phyloP scores from a whole-genome alignment of 2,888 invertebrate species.

The Mycalesis mineus region DNA sequence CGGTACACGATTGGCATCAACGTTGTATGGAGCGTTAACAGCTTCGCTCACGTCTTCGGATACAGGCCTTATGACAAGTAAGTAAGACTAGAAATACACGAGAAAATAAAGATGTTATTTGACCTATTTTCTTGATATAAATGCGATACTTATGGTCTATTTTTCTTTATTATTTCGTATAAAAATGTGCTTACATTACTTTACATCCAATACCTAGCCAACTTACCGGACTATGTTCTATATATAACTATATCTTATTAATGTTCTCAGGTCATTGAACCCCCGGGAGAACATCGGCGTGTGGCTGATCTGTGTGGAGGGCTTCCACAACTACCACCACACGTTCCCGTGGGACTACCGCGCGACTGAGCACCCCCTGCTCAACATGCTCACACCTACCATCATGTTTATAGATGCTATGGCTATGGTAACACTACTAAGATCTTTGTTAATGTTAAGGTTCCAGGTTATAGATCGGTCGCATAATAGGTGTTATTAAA shows the following conservation, averaged over 20 bases:
- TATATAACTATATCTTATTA: not conserved
- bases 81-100: constrained; percentile 32
- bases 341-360: constrained; percentile 87
- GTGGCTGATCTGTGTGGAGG: constrained; percentile 84
- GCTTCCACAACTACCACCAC: constrained; percentile 93
- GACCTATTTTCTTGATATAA: too few species aligned
- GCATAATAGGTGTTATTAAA: too few species aligned
- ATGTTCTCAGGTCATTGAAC: constrained; percentile 74
- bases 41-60: constrained; percentile 94
- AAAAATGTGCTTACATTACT: too few species aligned
- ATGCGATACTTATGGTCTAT: too few species aligned
- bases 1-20: constrained; percentile 89
- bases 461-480: too few species aligned
- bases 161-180: too few species aligned
- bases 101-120: too few species aligned
- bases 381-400: constrained; percentile 82
- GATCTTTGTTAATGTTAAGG: too few species aligned
- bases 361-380: constrained; percentile 82
- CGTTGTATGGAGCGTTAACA: constrained; percentile 94
- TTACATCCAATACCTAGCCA: too few species aligned
- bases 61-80: constrained; percentile 92
- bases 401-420: constrained; percentile 84
- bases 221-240: too few species aligned
- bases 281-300: constrained; percentile 85
- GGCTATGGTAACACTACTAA: constrained; percentile 72